phyloP scores from a whole-genome alignment of 1,140 invertebrate species.

The Drosophila lacertosa region DNA sequence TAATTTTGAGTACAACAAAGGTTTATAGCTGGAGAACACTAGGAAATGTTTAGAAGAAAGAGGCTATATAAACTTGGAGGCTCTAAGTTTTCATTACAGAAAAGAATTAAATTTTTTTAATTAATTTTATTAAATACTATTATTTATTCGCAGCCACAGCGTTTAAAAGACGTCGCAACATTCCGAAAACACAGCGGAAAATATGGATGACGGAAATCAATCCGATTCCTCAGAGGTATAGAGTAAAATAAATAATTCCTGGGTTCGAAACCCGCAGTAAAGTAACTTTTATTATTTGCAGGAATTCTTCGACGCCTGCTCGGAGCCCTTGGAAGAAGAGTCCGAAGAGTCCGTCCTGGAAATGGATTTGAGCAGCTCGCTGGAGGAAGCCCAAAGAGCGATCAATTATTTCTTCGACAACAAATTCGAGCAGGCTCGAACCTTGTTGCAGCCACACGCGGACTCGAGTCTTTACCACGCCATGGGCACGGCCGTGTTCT shows the following conservation, averaged over 20 bases:
- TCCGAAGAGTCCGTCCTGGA: background rate
- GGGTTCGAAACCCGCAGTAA: too few relatives aligned
- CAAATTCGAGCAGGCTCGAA: constrained; percentile 91
- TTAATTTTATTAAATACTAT: too few relatives aligned
- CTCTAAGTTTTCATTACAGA: too few relatives aligned
- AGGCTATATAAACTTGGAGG: too few relatives aligned
- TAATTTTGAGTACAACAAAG: too few relatives aligned
- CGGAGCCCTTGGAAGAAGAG: background rate
- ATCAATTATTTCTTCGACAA: constrained; percentile 95
- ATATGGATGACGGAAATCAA: background rate
- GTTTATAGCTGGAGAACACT: too few relatives aligned
- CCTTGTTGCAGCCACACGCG: constrained; percentile 91
- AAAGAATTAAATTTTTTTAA: too few relatives aligned
- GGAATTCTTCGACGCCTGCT: constrained; percentile 34
- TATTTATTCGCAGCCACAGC: too few relatives aligned
- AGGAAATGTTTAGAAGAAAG: too few relatives aligned
- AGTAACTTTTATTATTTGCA: background rate
- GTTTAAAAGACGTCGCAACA: too few relatives aligned
- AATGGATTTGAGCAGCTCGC: constrained; percentile 87
- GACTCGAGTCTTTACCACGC: constrained; percentile 95
- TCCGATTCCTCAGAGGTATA: constrained; percentile 14
- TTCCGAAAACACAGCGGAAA: background rate
- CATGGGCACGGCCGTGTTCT: constrained; percentile 94
- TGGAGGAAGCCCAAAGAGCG: constrained; percentile 89
- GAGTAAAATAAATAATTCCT: background rate